Evolutionary conservation across 2,888 invertebrate genomes (phyloP).

Genomic region (Brachylomia viminalis): DNA sequence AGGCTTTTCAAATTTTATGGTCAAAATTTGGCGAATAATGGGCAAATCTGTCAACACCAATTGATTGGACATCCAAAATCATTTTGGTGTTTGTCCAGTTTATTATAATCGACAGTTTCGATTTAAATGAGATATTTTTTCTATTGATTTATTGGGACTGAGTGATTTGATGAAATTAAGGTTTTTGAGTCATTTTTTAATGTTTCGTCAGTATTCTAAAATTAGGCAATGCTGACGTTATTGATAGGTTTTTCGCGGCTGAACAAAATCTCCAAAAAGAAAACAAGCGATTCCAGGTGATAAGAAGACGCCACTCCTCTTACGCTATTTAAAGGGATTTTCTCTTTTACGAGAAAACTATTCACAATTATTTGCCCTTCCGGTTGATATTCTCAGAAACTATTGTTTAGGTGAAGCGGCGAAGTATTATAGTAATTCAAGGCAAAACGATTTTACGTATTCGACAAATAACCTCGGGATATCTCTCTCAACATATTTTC

Average conservation of each 20-base stretch:
- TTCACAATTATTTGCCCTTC: not conserved
- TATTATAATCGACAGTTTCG: slow-evolving; percentile 65
- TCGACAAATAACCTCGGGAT: not conserved
- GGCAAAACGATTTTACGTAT: not conserved
- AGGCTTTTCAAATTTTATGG: slow-evolving; percentile 54
- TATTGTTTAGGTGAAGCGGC: not conserved
- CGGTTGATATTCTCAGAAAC: not conserved
- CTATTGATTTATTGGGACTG: slow-evolving; percentile 61
- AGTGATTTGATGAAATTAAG: slow-evolving; percentile 64
- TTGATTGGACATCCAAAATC: slow-evolving; percentile 63
- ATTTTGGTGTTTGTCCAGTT: slow-evolving; percentile 64
- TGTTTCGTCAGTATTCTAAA: slow-evolving; percentile 51
- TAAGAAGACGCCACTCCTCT: not conserved
- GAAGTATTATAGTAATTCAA: not conserved
- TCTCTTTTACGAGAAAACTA: not conserved
- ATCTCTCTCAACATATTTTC: not conserved
- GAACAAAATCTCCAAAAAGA: not conserved
- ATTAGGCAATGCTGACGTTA: not conserved
- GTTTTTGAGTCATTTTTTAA: slow-evolving; percentile 38
- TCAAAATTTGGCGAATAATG: slow-evolving; percentile 57
- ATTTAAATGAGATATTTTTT: slow-evolving; percentile 59
- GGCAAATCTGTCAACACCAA: slow-evolving; percentile 66
- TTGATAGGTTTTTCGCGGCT: not conserved
- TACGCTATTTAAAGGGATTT: not conserved
- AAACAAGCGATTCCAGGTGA: not conserved